Evolutionary conservation across 2,113 vertebrate species (phyloP), one percentile per base, ranked within the genome.

Genomic region (Chloropsis hardwickii): DNA sequence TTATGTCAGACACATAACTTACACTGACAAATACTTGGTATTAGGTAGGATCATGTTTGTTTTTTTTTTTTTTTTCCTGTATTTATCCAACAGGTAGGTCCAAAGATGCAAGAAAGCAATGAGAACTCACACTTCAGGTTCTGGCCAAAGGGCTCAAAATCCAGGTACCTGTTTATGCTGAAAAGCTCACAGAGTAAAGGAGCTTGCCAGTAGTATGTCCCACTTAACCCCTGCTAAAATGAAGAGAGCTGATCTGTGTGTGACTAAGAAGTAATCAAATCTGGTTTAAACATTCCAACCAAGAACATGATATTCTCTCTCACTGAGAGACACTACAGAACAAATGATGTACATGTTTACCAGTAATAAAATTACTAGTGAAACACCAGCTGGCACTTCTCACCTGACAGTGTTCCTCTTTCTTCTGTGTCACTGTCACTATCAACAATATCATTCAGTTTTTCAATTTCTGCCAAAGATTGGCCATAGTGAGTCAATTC

Each of bases 401-500:
- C 93, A 99, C 99, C 99, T 54, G 99, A 99, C 39, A 99, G 81
- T 0, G 97, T 53, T 17, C 99, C 99, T 44, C 94, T 97, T 70
- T 99, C 99, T 39, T 99, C 99, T 0, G 98, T 70, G 33, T 99
- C 99, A 39, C 99, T 98, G 77, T 99, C 99, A 17, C 99, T 99
- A 21, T 99, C 98, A 13, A 98, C 78, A 25, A 94, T 33, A 67
- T 99, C 99, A 19, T 98, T 98, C 24, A 99, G 97, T 81, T 99
- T 99, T 94, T 99, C 99, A 15, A 99, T 98, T 96, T 99, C 98
- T n/a, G 99, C 98, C 97, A 99, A 71, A 14, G 99, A 99, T 60
- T 99, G 99, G 62, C 99, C 99, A 29, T 98, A 99, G 92, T 99
- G 99, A 65, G 99, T 99, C 80, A 99, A 97, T 72, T 99, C 99